A percentile compares a stretch with the other conserved stretches of the same genome.
Evolutionary conservation across 2,888 invertebrate genomes (phyloP).

Genomic region (Philhelius pedissequus): DNA sequence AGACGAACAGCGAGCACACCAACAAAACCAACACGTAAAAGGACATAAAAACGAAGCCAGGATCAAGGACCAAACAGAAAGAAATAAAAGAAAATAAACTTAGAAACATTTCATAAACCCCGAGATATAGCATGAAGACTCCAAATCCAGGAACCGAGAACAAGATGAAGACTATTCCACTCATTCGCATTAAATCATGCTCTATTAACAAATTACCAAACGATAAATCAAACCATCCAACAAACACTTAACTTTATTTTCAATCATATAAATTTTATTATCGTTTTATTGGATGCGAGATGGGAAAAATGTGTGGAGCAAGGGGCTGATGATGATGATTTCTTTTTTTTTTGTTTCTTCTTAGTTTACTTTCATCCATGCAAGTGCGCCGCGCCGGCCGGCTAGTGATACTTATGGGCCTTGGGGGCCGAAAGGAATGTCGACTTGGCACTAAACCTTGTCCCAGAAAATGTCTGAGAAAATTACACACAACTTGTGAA

Average conservation of each 20-base stretch:
- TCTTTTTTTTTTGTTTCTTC: neutral
- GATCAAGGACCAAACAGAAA: slow-evolving; percentile 9
- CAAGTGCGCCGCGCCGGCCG: slow-evolving; percentile 38
- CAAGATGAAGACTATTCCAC: slow-evolving; percentile 4
- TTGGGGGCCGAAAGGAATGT: slow-evolving; percentile 9
- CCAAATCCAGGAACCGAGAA: neutral
- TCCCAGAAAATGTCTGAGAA: slow-evolving; percentile 51
- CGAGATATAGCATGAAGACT: slow-evolving; percentile 23
- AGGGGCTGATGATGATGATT: neutral
- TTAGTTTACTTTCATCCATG: slow-evolving; percentile 9
- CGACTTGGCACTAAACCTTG: slow-evolving; percentile 49
- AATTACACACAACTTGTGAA: slow-evolving; percentile 51
- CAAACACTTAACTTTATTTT: slow-evolving; percentile 73
- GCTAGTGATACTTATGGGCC: slow-evolving; percentile 43
- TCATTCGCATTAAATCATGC: slow-evolving; percentile 70
- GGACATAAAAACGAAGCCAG: slow-evolving; percentile 62
- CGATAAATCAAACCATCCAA: slow-evolving; percentile 72
- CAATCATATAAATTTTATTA: slow-evolving; percentile 73
- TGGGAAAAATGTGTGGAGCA: neutral
- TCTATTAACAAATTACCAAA: slow-evolving; percentile 73
- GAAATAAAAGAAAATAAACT: slow-evolving; percentile 60
- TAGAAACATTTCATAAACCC: slow-evolving; percentile 64
- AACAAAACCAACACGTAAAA: slow-evolving; percentile 58
- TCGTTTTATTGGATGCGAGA: slow-evolving; percentile 71
- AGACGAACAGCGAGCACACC: slow-evolving; percentile 28